Evolutionary conservation across 2,113 vertebrate species (phyloP), one percentile per base, ranked within the genome.

Genomic region (Sporophila hypoxantha): DNA sequence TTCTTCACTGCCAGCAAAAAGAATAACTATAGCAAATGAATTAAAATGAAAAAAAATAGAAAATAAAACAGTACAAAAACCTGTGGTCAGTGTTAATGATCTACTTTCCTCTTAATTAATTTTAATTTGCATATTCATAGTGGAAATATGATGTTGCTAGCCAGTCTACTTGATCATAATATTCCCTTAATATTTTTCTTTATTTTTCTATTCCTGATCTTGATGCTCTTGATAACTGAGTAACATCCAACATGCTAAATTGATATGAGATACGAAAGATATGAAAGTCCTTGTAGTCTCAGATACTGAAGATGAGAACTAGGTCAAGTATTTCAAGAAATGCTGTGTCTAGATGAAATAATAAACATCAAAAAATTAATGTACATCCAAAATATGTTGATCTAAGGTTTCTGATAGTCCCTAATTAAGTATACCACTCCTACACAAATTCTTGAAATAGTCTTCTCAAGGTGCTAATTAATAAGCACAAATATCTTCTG

Each of bases 391-490:
- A 67, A 22, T 76, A 39, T n/a, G 23, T 66, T 75, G 60, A 34
- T 77, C 41, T 36, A 49, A 89, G 30, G 6, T 73, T 83, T 78
- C 69, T 70, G 65, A 78, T 30, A 92, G 41, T 74, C 14, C 11
- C 46, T 92, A 87, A 92, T 92, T 94, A 93, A 85, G 16, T 19
- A 56, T 30, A 70, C 36, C 55, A 69, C 34, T 71, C 57, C 21
- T 41, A 84, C 76, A 65, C 5, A 76, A 22, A 17, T 64, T 91
- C 76, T 77, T 90, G 67, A 93, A 95, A 87, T 53, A 83, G 57
- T 20, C 20, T 79, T 82, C 41, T 85, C 26, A 53, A 77, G 30
- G 55, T 66, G 46, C 14, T 93, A 94, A 92, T 95, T 95, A 93
- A 80, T 64, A 85, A 82, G 29, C 15, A 86, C 26, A 78, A 66